Conservation (phyloP, 2,113 vertebrate genomes). For the Turdus rufiventris region DNA sequence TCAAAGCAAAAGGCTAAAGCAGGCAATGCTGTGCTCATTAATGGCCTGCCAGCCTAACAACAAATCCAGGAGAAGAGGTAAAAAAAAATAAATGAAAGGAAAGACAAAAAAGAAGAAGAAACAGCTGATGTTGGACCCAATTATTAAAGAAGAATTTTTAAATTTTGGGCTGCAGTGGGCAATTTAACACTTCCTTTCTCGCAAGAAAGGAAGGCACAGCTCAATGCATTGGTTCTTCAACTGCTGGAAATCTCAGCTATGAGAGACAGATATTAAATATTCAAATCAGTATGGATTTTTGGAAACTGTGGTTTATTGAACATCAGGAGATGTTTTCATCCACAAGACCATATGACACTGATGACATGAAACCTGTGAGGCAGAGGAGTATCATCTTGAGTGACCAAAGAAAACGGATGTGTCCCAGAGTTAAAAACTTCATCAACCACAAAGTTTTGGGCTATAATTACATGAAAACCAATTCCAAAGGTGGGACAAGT, state of each 20-base stretch:
- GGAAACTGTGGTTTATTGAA: not conserved
- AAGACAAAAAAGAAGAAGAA: not conserved
- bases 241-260: not conserved
- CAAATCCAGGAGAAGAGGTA: not conserved
- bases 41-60: not conserved
- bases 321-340: not conserved
- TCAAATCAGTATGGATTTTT: not conserved
- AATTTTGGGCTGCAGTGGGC: not conserved
- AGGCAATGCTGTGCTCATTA: not conserved
- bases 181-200: not conserved
- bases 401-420: fast-evolving
- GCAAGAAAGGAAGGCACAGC: not conserved
- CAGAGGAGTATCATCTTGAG: not conserved
- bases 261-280: not conserved
- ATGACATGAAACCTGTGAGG: not conserved
- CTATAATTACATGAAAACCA: not conserved
- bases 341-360: not conserved
- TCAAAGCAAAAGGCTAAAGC: not conserved
- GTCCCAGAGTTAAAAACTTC: not conserved
- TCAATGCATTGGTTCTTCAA: not conserved
- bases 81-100: fast-evolving
- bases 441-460: not conserved
- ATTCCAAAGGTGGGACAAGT: not conserved
- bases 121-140: not conserved
- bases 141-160: not conserved